Evolutionary conservation across 1,140 invertebrate genomes (phyloP).

Genomic region (Lithobius niger): DNA sequence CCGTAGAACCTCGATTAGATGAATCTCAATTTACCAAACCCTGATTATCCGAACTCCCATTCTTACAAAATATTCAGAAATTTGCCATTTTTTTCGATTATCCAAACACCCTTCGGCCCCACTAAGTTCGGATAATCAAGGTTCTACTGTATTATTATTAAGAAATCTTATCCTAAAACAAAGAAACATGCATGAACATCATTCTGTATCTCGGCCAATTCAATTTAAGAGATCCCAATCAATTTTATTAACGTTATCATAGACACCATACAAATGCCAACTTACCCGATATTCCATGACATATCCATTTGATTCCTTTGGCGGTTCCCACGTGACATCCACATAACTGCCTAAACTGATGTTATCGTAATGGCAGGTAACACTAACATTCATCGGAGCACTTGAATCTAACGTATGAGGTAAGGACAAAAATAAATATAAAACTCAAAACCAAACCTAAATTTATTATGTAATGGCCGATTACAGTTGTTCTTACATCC

Average conservation of each 20-base stretch:
- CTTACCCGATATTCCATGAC: constrained; percentile 53
- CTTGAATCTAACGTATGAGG: constrained; percentile 36
- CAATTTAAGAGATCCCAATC: too few relatives aligned
- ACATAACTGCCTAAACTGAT: constrained; percentile 48
- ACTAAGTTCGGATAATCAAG: too few relatives aligned
- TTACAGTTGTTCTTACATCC: constrained; percentile 1
- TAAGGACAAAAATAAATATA: neutral
- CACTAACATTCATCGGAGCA: constrained; percentile 44
- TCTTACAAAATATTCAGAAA: too few relatives aligned
- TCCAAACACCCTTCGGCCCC: too few relatives aligned
- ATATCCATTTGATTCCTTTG: constrained; percentile 53
- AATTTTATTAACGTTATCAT: constrained; percentile 9
- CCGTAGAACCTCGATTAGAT: too few relatives aligned
- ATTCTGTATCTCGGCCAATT: too few relatives aligned
- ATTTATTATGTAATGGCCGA: neutral
- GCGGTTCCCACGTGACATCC: constrained; percentile 52
- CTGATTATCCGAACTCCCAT: too few relatives aligned
- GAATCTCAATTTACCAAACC: too few relatives aligned
- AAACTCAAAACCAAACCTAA: neutral
- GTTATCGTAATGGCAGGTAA: constrained; percentile 49
- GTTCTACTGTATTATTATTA: too few relatives aligned
- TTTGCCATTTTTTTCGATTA: too few relatives aligned
- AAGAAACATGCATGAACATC: too few relatives aligned
- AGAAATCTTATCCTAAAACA: too few relatives aligned
- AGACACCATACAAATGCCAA: constrained; percentile 17